Percentiles rank a stretch among this genome's conserved stretches.
These are phyloP conservation scores for Alloscopus bannaensis DNA, from an alignment of 2,888 invertebrate species.

Conservation along the genomic window DNA sequence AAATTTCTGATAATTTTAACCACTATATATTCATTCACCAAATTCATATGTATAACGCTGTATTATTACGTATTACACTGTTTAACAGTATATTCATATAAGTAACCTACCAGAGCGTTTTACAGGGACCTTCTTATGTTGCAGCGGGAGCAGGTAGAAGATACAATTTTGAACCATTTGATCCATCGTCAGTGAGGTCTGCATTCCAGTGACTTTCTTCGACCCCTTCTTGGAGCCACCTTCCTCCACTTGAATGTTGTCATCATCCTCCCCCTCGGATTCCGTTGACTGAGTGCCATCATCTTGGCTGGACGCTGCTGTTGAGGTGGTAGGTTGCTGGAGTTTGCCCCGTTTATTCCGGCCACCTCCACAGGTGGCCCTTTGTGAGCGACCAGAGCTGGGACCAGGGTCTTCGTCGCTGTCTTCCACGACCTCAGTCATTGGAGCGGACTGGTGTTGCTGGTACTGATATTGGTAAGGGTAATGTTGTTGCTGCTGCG, in stretches of 20 bases:
- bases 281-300: background rate
- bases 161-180: constrained; percentile 70
- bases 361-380: background rate
- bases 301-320: background rate
- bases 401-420: constrained; percentile 11
- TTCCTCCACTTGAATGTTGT: constrained; percentile 18
- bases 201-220: constrained; percentile 9
- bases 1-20: too few relatives aligned
- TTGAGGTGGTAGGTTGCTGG: background rate
- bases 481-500: constrained; percentile 1
- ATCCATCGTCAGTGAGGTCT: constrained; percentile 47
- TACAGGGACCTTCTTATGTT: constrained; percentile 68
- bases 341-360: background rate
- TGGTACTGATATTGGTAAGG: constrained; percentile 21
- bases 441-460: background rate
- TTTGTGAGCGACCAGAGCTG: constrained; percentile 1
- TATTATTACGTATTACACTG: too few relatives aligned
- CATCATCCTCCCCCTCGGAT: constrained; percentile 32
- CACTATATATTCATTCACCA: too few relatives aligned
- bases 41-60: too few relatives aligned
- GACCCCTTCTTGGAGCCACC: background rate
- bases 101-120: too few relatives aligned
- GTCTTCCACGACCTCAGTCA: background rate
- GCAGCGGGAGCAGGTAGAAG: constrained; percentile 65
- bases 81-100: too few relatives aligned